Conservation (phyloP, 2,888 invertebrate genomes). For the Drepanosiphum platanoidis region DNA sequence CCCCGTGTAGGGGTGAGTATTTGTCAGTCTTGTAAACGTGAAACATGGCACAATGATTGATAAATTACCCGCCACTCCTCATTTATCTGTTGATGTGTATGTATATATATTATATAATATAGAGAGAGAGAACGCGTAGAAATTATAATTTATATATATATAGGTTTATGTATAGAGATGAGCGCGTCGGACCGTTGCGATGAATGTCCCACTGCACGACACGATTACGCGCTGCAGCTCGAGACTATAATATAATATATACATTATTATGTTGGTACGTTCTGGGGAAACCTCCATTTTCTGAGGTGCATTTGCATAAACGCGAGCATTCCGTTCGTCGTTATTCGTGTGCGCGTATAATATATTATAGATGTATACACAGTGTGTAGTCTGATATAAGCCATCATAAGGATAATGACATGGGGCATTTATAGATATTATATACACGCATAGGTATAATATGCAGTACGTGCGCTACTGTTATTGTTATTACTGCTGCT, state of each 20-base stretch:
- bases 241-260: not conserved
- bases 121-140: not conserved
- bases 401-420: not conserved
- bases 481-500: not conserved
- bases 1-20: not conserved
- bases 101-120: not conserved
- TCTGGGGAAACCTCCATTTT: not conserved
- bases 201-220: not conserved
- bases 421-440: no score
- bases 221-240: no score
- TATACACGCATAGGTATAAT: no score
- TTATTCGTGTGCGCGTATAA: not conserved
- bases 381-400: no score
- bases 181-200: not conserved
- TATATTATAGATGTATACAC: not conserved
- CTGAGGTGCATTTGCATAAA: not conserved
- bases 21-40: constrained; percentile 61
- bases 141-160: constrained; percentile 17
- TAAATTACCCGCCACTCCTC: constrained; percentile 36
- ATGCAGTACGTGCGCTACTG: not conserved
- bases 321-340: not conserved
- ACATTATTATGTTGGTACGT: not conserved
- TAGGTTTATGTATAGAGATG: no score
- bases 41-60: constrained; percentile 61
- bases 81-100: not conserved